phyloP scores from a whole-genome alignment of 2,113 vertebrate species.

The Petroica traversi region DNA sequence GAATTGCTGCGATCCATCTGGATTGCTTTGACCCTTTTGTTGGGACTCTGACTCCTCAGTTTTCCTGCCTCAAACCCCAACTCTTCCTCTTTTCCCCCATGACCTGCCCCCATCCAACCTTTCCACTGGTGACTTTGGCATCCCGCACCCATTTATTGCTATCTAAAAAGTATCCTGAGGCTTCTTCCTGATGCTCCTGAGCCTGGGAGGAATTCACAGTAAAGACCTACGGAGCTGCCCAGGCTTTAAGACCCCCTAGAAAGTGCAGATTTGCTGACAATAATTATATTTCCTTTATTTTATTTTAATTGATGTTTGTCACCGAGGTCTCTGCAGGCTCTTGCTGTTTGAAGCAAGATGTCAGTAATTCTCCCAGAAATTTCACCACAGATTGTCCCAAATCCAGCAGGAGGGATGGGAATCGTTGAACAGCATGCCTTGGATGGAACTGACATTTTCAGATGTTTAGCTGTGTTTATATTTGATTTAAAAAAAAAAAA shows the following conservation, averaged over 20 bases:
- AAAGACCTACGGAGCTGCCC: background rate
- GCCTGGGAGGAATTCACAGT: background rate
- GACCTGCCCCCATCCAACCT: background rate
- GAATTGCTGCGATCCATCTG: background rate
- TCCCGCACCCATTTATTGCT: background rate
- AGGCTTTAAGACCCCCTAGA: background rate
- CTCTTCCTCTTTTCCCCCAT: background rate
- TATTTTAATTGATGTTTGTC: background rate
- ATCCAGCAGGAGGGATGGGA: background rate
- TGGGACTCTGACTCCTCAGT: background rate
- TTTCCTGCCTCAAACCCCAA: background rate
- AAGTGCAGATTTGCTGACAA: background rate
- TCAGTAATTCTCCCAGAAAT: background rate
- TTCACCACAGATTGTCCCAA: background rate
- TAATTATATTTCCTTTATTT: background rate
- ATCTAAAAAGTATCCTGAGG: background rate
- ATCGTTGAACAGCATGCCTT: fast-evolving
- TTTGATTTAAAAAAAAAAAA: background rate
- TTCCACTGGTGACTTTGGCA: background rate
- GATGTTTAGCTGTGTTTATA: background rate
- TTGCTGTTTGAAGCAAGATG: background rate
- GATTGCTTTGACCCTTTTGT: background rate
- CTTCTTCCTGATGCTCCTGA: background rate
- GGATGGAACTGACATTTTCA: background rate
- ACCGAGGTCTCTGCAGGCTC: background rate